Percentiles rank a stretch among this genome's conserved stretches.
phyloP scores from a whole-genome alignment of 2,888 invertebrate genomes.

The Eustalomyia histrio region DNA sequence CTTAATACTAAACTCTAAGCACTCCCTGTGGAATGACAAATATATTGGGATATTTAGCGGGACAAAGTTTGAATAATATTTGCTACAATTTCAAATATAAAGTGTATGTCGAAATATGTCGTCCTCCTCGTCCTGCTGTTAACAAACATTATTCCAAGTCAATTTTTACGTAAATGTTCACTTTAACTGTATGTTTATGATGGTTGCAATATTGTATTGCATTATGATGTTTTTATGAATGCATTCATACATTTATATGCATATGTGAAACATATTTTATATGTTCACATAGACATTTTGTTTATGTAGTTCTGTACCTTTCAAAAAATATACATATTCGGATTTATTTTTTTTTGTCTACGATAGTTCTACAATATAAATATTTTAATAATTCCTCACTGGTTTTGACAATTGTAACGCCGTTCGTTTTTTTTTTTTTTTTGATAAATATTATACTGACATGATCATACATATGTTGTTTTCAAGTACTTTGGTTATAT shows the following conservation, averaged over 20 bases:
- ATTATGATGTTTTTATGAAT: background rate
- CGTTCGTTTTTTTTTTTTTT: background rate
- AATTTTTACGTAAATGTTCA: background rate
- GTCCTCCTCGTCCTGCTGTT: no score
- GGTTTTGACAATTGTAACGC: background rate
- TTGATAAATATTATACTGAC: conserved; percentile 2
- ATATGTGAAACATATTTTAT: background rate
- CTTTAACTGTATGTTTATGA: conserved; percentile 1
- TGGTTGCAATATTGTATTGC: conserved; percentile 10
- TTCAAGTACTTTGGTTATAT: background rate
- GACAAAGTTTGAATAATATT: conserved; percentile 42
- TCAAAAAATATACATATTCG: background rate
- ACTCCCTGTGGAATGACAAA: background rate
- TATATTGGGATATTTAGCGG: conserved; percentile 12
- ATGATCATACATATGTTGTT: background rate
- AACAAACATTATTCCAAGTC: no score
- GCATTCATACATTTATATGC: background rate
- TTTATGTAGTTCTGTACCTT: background rate
- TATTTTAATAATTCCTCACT: background rate
- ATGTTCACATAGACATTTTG: background rate
- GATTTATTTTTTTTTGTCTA: background rate
- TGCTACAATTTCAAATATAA: conserved; percentile 38
- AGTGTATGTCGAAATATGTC: no score
- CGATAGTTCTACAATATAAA: no score
- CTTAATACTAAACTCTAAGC: conserved; percentile 28